Percentiles rank a stretch among this genome's conserved stretches.
These are phyloP conservation scores for Ophonus ardosiacus DNA, from an alignment of 2,888 invertebrate species.

Conservation along the genomic window DNA sequence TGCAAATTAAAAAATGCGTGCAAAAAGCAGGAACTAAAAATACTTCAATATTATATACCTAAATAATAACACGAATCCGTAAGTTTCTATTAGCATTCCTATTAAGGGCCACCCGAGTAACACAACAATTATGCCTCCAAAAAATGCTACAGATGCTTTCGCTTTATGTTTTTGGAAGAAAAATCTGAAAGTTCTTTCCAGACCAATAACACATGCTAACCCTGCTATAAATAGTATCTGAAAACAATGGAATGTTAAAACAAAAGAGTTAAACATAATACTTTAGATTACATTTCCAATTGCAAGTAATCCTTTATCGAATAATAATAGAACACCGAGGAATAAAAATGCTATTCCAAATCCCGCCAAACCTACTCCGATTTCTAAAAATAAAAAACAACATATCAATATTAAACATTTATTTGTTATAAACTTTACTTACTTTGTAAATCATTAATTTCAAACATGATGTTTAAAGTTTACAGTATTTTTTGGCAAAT, in stretches of 20 bases:
- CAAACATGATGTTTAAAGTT: conserved; percentile 81
- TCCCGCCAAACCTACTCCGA: conserved; percentile 97
- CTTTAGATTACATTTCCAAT: conserved; percentile 93
- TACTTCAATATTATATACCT: conserved; percentile 78
- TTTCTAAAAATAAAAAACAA: conserved; percentile 83
- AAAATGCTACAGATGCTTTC: conserved; percentile 92
- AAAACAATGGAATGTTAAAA: conserved; percentile 71
- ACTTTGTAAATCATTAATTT: conserved; percentile 91
- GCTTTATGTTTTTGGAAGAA: conserved; percentile 98
- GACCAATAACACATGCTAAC: conserved; percentile 96
- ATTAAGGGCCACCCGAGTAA: conserved; percentile 96
- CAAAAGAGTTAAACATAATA: not conserved
- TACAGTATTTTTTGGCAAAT: conserved; percentile 52
- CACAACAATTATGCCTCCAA: conserved; percentile 95
- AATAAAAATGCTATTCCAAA: conserved; percentile 97
- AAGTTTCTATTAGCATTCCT: conserved; percentile 97
- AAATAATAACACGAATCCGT: conserved; percentile 94
- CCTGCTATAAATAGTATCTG: conserved; percentile 98
- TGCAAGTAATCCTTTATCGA: conserved; percentile 98
- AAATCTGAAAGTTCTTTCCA: conserved; percentile 96
- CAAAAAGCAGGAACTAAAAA: conserved; percentile 59
- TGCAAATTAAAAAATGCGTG: not conserved
- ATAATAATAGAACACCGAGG: conserved; percentile 93
- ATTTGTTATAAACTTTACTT: conserved; percentile 73
- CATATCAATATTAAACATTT: conserved; percentile 5